Evolutionary conservation across 2,888 invertebrate species (phyloP), one percentile per base, ranked within the genome.

Genomic region (Coelopa pilipes): DNA sequence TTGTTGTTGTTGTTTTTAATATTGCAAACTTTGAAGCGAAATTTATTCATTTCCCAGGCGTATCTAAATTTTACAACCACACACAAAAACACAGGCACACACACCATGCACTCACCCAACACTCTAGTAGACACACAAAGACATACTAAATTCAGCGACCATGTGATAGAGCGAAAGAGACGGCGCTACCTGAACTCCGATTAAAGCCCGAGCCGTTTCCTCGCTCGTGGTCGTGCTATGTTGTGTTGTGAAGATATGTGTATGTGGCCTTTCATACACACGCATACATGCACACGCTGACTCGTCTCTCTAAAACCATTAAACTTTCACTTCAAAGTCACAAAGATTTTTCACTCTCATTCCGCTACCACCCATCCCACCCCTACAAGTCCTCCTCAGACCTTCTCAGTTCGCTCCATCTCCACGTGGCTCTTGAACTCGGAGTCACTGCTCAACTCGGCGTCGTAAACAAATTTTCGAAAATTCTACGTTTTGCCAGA

Each of bases 31-130:
- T 62, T 62, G 13, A 13, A n/a, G 13, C 45, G 45, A 62, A 24
- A 62, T 62, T 62, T 62, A 62, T 62, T 62, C 62, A 62, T 62
- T 62, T 62, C 62, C 62, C 62, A 13, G 24, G 62, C 34, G 62
- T 62, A 62, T 34, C 13, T n/a, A 13, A 21, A 34, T 34, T 62
- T 62, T 62, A 34, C 24, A 15, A 62, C 21, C 62, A 12, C 34
- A 53, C 53, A 68, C 5, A 68, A 68, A 68, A n/a, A 68, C 34
- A n/a, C 68, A 68, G 15, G 17, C 34, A 34, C 17, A 11, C 19
- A n/a, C 17, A 68, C 34, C 66, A 50, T 46, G 47, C 47, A 67
- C 34, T 34, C 34, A 34, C 34, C 34, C 4, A 34, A 34, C 34
- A 34, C 34, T 34, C 34, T 2, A 34, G 34, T 34, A 34, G 34